Conservation (phyloP, 1,140 invertebrate species). For the Ridgeia piscesae region DNA sequence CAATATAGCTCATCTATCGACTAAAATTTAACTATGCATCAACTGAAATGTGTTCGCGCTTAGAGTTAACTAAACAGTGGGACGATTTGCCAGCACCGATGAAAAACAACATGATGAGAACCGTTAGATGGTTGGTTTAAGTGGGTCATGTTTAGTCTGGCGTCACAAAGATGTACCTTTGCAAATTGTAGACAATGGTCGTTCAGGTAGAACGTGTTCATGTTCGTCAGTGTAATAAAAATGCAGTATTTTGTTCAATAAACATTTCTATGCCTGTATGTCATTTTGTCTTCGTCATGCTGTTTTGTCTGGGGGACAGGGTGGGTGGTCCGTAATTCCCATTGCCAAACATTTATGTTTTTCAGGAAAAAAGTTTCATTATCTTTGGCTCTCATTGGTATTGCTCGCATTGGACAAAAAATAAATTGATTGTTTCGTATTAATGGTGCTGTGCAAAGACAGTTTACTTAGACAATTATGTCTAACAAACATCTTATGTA, state of each 20-base stretch:
- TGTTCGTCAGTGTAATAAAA: not conserved
- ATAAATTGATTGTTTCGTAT: no score
- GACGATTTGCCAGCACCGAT: not conserved
- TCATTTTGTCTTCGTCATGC: not conserved
- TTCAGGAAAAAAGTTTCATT: no score
- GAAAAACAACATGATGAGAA: not conserved
- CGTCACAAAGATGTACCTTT: not conserved
- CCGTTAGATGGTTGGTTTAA: not conserved
- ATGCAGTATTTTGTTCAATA: not conserved
- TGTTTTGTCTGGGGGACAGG: no score
- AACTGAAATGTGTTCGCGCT: not conserved
- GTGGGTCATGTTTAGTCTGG: no score
- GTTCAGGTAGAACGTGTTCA: not conserved
- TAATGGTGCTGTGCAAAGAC: no score
- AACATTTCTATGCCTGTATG: not conserved
- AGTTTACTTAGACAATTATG: no score
- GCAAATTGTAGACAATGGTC: not conserved
- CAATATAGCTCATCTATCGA: not conserved
- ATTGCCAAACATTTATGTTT: no score
- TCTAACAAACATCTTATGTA: no score
- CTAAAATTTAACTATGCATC: not conserved
- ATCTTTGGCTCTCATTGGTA: no score
- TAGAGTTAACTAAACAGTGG: not conserved
- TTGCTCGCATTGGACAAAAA: no score
- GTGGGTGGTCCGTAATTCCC: no score